A percentile compares a stretch with the other conserved stretches of the same genome.
Conservation (phyloP, 1,140 invertebrate species). For the Pseudomyrmex gracilis region DNA sequence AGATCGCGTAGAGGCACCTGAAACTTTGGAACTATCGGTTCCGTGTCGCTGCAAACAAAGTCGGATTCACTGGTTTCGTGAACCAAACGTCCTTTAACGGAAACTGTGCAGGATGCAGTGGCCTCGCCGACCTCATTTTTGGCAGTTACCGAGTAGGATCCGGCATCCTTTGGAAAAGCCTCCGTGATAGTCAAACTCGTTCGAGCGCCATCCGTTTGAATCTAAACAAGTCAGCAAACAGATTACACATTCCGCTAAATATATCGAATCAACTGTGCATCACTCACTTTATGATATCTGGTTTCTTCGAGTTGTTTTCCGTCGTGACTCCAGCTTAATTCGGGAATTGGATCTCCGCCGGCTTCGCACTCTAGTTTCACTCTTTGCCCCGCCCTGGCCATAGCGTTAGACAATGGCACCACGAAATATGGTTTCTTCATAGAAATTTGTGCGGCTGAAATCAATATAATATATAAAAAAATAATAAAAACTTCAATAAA, state of each 20-base stretch:
- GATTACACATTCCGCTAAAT: background rate
- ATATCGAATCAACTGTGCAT: background rate
- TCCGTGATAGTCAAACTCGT: conserved; percentile 89
- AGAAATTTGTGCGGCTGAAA: conserved; percentile 84
- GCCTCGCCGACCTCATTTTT: conserved; percentile 89
- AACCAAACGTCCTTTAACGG: conserved; percentile 89
- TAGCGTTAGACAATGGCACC: conserved; percentile 87
- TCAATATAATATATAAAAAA: conserved; percentile 36
- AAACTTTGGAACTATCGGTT: conserved; percentile 90
- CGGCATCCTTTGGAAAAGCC: conserved; percentile 90
- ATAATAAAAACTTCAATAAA: background rate
- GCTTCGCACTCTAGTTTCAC: conserved; percentile 90
- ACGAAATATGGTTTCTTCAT: conserved; percentile 86
- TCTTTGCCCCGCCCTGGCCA: conserved; percentile 88
- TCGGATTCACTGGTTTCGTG: conserved; percentile 91
- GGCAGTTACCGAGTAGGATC: conserved; percentile 88
- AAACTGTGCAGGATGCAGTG: conserved; percentile 88
- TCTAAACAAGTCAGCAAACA: conserved; percentile 82
- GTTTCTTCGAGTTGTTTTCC: conserved; percentile 87
- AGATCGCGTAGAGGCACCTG: conserved; percentile 90
- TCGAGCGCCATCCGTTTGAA: conserved; percentile 87
- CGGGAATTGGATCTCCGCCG: conserved; percentile 87
- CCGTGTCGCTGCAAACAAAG: conserved; percentile 88
- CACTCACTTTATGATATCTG: conserved; percentile 85
- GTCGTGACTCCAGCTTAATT: conserved; percentile 89